These are phyloP conservation scores for Melanotaenia parkinsoni DNA, from an alignment of 2,797 vertebrate genomes.

Conservation along the genomic window DNA sequence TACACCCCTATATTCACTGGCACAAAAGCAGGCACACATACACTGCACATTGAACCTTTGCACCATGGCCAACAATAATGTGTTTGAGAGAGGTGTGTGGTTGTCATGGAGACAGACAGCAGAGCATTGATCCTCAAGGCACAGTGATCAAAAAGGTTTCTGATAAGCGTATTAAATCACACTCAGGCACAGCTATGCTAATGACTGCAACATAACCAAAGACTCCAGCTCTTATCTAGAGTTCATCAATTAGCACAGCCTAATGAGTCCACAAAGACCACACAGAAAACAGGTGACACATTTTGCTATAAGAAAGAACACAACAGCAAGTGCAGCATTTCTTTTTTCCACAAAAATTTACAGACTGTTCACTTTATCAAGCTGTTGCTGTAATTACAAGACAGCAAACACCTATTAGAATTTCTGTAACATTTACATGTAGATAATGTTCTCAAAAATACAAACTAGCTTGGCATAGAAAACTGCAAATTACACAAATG, in stretches of 20 bases:
- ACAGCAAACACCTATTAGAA: background rate
- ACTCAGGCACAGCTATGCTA: slow-evolving; percentile 46
- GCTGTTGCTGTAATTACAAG: background rate
- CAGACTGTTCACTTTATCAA: background rate
- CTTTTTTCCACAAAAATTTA: background rate
- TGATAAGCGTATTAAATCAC: slow-evolving; percentile 67
- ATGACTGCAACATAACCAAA: slow-evolving; percentile 54
- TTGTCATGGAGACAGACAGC: slow-evolving; percentile 61
- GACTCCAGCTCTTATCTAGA: slow-evolving; percentile 46
- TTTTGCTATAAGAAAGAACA: slow-evolving; percentile 8
- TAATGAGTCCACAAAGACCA: slow-evolving; percentile 41
- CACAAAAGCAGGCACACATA: background rate
- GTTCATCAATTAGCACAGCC: slow-evolving; percentile 23
- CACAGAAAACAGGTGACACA: slow-evolving; percentile 9
- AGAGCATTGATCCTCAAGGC: slow-evolving; percentile 54
- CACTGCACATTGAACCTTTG: background rate
- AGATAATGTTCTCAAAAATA: background rate
- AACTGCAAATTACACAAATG: background rate
- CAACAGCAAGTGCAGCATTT: background rate
- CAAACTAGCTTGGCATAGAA: background rate
- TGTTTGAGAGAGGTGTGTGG: slow-evolving; percentile 28
- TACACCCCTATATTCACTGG: background rate
- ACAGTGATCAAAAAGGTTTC: slow-evolving; percentile 65
- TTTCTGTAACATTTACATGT: background rate
- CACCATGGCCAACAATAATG: slow-evolving; percentile 16